Conservation (phyloP, 2,113 vertebrate genomes). For the Menura novaehollandiae region DNA sequence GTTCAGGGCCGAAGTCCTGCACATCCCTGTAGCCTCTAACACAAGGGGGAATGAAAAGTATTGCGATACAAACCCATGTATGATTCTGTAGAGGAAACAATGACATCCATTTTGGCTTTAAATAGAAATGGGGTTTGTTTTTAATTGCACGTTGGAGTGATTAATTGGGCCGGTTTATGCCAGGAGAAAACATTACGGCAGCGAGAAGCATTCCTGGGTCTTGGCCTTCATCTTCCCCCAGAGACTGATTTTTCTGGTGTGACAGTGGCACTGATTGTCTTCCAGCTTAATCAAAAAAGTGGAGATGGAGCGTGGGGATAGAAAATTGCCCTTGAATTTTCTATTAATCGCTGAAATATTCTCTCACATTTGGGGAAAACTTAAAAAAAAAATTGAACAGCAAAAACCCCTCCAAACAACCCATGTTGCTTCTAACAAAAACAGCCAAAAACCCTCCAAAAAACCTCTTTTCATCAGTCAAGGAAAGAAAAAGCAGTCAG, state of each 20-base stretch:
- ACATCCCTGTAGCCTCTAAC: background rate
- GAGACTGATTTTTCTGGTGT: background rate
- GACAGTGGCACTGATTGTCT: background rate
- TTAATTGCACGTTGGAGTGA: background rate
- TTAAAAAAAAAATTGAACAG: background rate
- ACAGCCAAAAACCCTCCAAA: background rate
- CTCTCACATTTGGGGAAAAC: background rate
- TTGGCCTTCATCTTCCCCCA: background rate
- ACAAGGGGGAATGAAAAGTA: background rate
- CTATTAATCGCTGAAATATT: background rate
- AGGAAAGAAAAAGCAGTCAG: background rate
- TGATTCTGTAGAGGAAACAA: background rate
- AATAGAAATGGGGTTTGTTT: background rate
- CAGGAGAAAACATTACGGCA: background rate
- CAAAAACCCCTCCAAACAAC: background rate
- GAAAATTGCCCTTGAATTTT: background rate
- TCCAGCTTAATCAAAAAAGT: background rate
- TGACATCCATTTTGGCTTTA: fast-evolving
- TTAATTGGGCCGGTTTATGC: background rate
- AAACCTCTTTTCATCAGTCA: background rate
- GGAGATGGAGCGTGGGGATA: background rate
- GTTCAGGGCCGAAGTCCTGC: background rate
- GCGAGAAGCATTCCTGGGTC: background rate
- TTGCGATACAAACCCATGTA: background rate
- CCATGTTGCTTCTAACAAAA: background rate